Conservation (phyloP, 1,140 invertebrate genomes). For the Chelonus insularis region DNA sequence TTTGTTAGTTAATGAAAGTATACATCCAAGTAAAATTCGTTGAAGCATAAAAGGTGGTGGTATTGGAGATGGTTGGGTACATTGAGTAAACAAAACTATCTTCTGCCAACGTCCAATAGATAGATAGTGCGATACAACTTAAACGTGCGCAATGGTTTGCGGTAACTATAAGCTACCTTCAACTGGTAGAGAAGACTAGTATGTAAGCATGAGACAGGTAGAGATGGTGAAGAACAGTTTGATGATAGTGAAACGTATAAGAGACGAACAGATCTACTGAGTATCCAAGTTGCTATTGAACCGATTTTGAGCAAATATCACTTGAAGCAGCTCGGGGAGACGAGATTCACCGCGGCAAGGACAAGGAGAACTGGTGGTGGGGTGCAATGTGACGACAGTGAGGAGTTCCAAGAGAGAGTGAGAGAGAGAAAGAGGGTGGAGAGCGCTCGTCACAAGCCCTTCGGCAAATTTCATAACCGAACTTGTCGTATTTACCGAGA, state of each 20-base stretch:
- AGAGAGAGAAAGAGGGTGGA: conserved; percentile 32
- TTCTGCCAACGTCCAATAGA: not conserved
- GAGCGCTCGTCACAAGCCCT: conserved; percentile 57
- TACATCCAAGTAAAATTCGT: not conserved
- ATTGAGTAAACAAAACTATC: conserved; percentile 18
- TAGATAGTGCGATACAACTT: conserved; percentile 3
- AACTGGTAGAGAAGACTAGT: no score
- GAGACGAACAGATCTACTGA: conserved; percentile 51
- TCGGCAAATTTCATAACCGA: conserved; percentile 63
- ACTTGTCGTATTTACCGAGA: conserved; percentile 63
- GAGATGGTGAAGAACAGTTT: not conserved
- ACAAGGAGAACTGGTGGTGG: conserved; percentile 18
- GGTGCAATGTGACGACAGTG: conserved; percentile 13
- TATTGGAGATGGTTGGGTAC: not conserved
- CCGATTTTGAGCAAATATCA: conserved; percentile 62
- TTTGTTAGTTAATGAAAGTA: not conserved
- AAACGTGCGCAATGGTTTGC: conserved; percentile 6
- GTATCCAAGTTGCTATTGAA: conserved; percentile 62
- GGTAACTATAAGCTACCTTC: conserved; percentile 10
- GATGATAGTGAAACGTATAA: conserved; percentile 46
- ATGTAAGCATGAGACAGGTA: conserved; percentile 3
- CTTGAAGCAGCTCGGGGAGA: conserved; percentile 50
- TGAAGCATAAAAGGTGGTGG: not conserved
- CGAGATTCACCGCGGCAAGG: conserved; percentile 29
- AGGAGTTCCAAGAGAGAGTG: conserved; percentile 31